phyloP scores from a whole-genome alignment of 2,797 vertebrate genomes.

The Pagetopsis macropterus region DNA sequence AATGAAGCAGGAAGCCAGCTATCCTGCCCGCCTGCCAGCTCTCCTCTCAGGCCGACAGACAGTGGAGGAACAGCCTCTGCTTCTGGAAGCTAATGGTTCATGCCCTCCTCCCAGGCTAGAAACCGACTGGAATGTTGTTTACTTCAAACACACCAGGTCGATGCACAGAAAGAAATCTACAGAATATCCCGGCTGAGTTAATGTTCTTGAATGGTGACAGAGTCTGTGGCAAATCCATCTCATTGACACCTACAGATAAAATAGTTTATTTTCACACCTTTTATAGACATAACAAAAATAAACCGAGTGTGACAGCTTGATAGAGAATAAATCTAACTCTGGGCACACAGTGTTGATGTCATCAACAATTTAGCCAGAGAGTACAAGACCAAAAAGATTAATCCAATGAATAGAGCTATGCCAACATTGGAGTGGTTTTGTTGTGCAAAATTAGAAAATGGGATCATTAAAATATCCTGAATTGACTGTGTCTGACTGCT shows the following conservation, averaged over 20 bases:
- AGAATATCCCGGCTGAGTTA: constrained; percentile 38
- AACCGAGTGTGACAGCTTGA: constrained; percentile 36
- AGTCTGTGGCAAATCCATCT: constrained; percentile 42
- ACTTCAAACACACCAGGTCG: constrained; percentile 67
- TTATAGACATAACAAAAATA: constrained; percentile 30
- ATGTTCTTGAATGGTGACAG: constrained; percentile 40
- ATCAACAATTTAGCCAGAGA: neutral
- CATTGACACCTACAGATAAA: constrained; percentile 26
- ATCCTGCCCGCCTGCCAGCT: constrained; percentile 58
- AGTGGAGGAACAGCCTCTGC: constrained; percentile 52
- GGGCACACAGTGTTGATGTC: constrained; percentile 4
- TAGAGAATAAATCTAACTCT: constrained; percentile 26
- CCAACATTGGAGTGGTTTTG: neutral
- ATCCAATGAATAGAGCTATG: too few relatives aligned
- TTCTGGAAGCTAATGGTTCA: constrained; percentile 71
- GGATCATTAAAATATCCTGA: neutral
- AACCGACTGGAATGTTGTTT: constrained; percentile 78
- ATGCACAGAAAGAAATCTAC: constrained; percentile 43
- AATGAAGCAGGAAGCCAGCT: constrained; percentile 61
- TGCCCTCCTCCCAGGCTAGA: constrained; percentile 71
- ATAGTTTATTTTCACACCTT: neutral
- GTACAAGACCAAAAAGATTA: too few relatives aligned
- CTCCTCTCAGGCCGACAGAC: constrained; percentile 53
- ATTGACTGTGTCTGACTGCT: neutral
- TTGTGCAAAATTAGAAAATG: neutral